These are phyloP conservation scores for Oscheius sp. DNA, from an alignment of 1,140 invertebrate species.

Conservation along the genomic window DNA sequence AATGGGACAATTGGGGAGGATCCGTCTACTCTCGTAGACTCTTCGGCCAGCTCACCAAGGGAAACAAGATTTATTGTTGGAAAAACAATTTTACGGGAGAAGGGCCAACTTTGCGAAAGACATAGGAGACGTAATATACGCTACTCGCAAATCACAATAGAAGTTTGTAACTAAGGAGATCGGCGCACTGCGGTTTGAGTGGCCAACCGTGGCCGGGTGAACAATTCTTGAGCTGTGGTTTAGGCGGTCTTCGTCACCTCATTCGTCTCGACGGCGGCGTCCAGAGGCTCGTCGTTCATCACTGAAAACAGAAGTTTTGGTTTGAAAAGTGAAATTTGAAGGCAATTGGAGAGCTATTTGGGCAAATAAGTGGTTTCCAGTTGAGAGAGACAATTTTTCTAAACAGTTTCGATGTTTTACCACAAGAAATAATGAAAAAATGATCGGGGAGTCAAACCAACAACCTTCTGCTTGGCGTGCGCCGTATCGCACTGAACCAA, in stretches of 20 bases:
- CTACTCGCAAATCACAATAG: background rate
- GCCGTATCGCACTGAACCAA: too few relatives aligned
- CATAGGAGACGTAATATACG: background rate
- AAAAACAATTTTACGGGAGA: too few relatives aligned
- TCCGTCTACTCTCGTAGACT: too few relatives aligned
- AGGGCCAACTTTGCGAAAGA: too few relatives aligned
- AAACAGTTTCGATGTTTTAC: background rate
- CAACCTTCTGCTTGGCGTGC: background rate
- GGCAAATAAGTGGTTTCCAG: too few relatives aligned
- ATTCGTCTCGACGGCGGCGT: background rate
- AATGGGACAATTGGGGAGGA: too few relatives aligned
- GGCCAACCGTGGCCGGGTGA: background rate
- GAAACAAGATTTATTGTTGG: too few relatives aligned
- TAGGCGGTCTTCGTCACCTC: background rate
- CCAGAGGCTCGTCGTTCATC: slow-evolving; percentile 2
- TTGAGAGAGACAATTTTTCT: background rate
- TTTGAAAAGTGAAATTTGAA: too few relatives aligned
- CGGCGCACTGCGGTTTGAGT: background rate
- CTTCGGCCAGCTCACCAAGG: too few relatives aligned
- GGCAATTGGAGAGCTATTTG: too few relatives aligned
- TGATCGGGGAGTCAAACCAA: background rate
- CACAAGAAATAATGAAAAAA: background rate
- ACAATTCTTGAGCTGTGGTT: background rate
- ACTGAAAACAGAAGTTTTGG: background rate
- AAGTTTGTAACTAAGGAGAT: background rate